Base-by-base conservation (phyloP, 2,113 vertebrate species). In the Paedocypris sp. region DNA sequence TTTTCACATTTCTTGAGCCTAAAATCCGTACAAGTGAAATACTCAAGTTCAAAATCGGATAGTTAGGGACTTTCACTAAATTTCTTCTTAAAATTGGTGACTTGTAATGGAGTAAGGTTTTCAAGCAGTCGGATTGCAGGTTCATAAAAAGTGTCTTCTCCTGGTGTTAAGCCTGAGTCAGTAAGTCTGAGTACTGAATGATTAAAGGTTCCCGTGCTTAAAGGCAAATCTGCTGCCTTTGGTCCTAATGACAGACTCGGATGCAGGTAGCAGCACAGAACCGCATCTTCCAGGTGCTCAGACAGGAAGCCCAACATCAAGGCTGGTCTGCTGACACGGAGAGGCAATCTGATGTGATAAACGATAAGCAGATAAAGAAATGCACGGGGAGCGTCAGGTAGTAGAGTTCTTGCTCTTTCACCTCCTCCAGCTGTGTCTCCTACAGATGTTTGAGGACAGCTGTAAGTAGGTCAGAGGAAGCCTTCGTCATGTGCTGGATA, bases 391-490 rank as follows among this genome's bases (percentile, higher is more conserved):
- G 4, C 4, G 5, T 31, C 23, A 20, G 20, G 47, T 58, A 46
- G 9, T 33, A n/a, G n/a, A n/a, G 26, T 13, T 12, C n/a, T 2
- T 22, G 28, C 22, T 35, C 49, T 41, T 61, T 31, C 1, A 31
- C 45, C 13, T 54, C 19, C 13, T 29, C 23, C 13, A 19, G 51
- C 50, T 26, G 32, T 50, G 58, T 42, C 2, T 45, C 42, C 31
- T 4, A 29, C 43, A 11, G 11, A 3, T 57, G 38, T 51, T 28
- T 18, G 25, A 16, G 22, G 36, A 70, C 60, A 62, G 25, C 33
- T 42, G 6, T 26, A 85, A 82, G 70, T 83, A 80, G 82, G 82
- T 81, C 80, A 83, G 59, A 75, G 62, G 62, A 72, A 71, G 65
- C 72, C 68, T 76, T 58, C 67, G 74, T 81, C 73, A 71, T 29